phyloP scores from a whole-genome alignment of 1,140 invertebrate species.

The Stenopsyche tienmushanensis region DNA sequence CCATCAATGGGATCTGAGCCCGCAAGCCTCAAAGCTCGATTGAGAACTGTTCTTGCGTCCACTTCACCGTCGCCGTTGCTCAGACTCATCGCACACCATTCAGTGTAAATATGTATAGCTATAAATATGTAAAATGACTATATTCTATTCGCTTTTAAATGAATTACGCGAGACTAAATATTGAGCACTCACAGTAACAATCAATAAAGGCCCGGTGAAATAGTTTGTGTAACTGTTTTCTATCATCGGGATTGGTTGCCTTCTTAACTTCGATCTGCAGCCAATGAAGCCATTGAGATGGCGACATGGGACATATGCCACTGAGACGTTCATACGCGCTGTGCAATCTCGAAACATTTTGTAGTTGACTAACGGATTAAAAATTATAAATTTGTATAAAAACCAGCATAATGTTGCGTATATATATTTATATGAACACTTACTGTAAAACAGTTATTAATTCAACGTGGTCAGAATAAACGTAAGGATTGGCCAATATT shows the following conservation, averaged over 20 bases:
- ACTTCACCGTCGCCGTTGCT: slow-evolving; percentile 26
- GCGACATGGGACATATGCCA: slow-evolving; percentile 28
- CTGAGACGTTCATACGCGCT: slow-evolving; percentile 35
- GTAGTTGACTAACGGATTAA: slow-evolving; percentile 20
- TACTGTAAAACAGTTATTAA: slow-evolving; percentile 31
- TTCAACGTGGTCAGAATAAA: slow-evolving; percentile 34
- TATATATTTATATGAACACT: slow-evolving; percentile 16
- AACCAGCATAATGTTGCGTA: neutral
- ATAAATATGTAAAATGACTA: no score
- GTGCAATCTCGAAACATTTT: slow-evolving; percentile 26
- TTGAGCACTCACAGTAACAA: slow-evolving; percentile 32
- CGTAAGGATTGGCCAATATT: slow-evolving; percentile 36
- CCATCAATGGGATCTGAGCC: slow-evolving; percentile 38
- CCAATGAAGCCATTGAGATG: slow-evolving; percentile 33
- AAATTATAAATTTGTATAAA: neutral
- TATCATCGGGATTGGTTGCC: slow-evolving; percentile 21
- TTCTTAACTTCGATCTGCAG: slow-evolving; percentile 31
- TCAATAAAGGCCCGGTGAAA: slow-evolving; percentile 35
- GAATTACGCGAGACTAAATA: no score
- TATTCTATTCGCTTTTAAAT: no score
- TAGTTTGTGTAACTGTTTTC: slow-evolving; percentile 29
- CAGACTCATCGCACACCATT: slow-evolving; percentile 38
- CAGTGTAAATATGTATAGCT: slow-evolving; percentile 35
- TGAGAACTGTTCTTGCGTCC: slow-evolving; percentile 24
- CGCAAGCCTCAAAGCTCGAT: slow-evolving; percentile 28